These are phyloP conservation scores for Iselma pallidipennis DNA, from an alignment of 2,888 invertebrate genomes.

Conservation along the genomic window DNA sequence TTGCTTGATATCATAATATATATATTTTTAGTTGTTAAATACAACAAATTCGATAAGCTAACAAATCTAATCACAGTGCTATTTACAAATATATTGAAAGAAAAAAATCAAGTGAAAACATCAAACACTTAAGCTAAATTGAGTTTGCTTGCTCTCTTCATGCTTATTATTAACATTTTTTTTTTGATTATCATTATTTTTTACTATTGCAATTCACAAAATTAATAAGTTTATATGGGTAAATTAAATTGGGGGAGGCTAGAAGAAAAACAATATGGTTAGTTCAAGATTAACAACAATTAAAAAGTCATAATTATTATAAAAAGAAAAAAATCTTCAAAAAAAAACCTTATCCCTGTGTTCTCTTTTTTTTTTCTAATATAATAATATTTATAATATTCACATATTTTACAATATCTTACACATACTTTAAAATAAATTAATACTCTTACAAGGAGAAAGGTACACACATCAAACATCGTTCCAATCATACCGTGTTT, in stretches of 20 bases:
- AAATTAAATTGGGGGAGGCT: too few relatives aligned
- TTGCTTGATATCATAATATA: constrained; percentile 23
- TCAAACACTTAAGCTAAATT: constrained; percentile 39
- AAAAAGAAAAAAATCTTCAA: not conserved
- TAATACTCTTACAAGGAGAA: constrained; percentile 27
- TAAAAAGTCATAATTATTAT: constrained; percentile 19
- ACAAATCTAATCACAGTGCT: constrained; percentile 52
- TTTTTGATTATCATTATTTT: constrained; percentile 36
- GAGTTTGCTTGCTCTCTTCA: not conserved
- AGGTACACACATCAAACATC: constrained; percentile 21
- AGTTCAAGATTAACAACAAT: constrained; percentile 26
- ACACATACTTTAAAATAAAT: constrained; percentile 36
- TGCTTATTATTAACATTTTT: constrained; percentile 35
- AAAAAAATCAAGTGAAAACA: constrained; percentile 43
- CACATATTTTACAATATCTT: constrained; percentile 41
- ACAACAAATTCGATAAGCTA: constrained; percentile 32
- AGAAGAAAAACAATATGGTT: constrained; percentile 24
- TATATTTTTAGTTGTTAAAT: constrained; percentile 26
- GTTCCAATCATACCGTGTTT: constrained; percentile 2
- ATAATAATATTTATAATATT: constrained; percentile 20
- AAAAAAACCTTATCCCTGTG: constrained; percentile 35
- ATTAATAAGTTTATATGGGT: too few relatives aligned
- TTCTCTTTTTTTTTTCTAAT: constrained; percentile 15
- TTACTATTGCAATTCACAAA: constrained; percentile 7
- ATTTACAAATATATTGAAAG: constrained; percentile 35